Evolutionary conservation across 2,888 invertebrate genomes (phyloP), one percentile per base, ranked within the genome.

Genomic region (Himalopsyche japonica): DNA sequence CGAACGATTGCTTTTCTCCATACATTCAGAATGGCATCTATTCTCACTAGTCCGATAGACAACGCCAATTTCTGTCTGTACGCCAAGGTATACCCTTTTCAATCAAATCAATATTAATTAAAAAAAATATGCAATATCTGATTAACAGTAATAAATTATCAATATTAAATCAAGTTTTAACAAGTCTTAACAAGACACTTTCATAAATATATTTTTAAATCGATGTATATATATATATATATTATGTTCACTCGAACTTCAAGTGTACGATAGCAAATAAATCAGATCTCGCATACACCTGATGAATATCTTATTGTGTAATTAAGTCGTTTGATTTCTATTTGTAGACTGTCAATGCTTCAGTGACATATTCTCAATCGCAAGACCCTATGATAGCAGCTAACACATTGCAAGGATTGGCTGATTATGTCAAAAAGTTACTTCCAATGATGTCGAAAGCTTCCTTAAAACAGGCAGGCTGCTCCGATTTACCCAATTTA

Each of bases 1-100:
- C 57, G 82, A 78, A 82, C 82, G 78, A 81, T 84, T 80, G 37
- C 76, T n/a, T 84, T 83, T 78, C 48, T 48, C 18, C 48, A 48
- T 48, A 48, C 48, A 3, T 48, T 48, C 48, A 4, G 48, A 48
- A 48, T 48, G 48, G 48, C 48, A 3, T 48, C 48, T 18, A 48
- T 48, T 7, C 48, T 48, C 48, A 48, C 48, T 48, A 18, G 15
- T 48, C 12, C 48, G 3, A 18, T 48, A 18, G 48, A 48, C 3
- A 48, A 48, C 48, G 48, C 48, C 10, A 48, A 48, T 18, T 48
- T 48, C 48, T 48, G 18, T 48, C 12, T 48, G 12, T 48, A 48
- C 18, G 48, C 48, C 15, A 48, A 48, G 48, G 48, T 48, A 48
- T 18, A 7, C 18, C 2, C 3, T 1, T 48, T 4, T 48, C 12